Evolutionary conservation across 2,888 invertebrate genomes (phyloP), one percentile per base, ranked within the genome.

Genomic region (Drosophila maculinotata): DNA sequence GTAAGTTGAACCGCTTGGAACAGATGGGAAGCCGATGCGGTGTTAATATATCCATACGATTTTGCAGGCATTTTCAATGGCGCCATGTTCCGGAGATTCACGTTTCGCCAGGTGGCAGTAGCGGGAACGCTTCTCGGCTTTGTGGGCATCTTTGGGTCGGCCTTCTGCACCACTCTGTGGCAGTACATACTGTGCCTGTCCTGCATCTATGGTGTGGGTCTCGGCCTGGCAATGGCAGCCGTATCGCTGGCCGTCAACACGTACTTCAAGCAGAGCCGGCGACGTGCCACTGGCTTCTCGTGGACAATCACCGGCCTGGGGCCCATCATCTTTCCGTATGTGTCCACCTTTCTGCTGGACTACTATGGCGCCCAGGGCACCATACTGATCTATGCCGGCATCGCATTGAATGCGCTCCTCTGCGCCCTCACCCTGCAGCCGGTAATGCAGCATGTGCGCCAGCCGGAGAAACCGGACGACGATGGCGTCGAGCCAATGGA

Each of bases 241-340:
- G 94, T 94, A 67, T 93, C 95, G 2, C 89, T 95, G 49, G 95
- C 95, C 0, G 90, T 95, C 39, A 95, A 95, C 83, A 95, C 95
- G 0, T 96, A 95, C 88, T 96, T 96, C 91, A 94, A 93, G 85
- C 92, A 93, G 49, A 93, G 93, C 75, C 92, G 95, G 78, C 92
- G 95, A 79, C 91, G 94, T 33, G 96, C 95, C 3, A 94, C 95
- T 0, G 95, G 95, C 5, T 91, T 95, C 45, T 94, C 95, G 45
- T 95, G 95, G 95, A 95, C 95, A 0, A 93, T 94, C 1, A 95
- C 95, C 0, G 95, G 95, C 0, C 89, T 95, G 28, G 95, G 95
- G 0, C 95, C 95, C 0, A 94, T 95, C 26, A 77, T 95, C 47
- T 94, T 95, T 93, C 95, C 96, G 0, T 93, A 95, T 73, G 92